Evolutionary conservation across 2,113 vertebrate species (phyloP).

Genomic region (Chaetodon trifascialis): DNA sequence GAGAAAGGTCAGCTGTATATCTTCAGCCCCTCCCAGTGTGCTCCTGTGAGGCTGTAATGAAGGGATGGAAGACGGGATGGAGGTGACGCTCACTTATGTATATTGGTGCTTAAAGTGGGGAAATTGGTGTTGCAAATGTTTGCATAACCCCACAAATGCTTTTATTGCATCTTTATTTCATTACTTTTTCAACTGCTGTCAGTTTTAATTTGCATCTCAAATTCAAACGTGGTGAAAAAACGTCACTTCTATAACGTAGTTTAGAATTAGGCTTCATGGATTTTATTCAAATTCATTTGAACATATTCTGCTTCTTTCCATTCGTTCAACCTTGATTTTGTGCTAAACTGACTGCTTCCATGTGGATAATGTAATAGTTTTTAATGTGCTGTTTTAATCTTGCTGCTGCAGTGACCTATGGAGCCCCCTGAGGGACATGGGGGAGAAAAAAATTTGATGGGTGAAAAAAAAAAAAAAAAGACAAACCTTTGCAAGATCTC

Average conservation of each 20-base stretch:
- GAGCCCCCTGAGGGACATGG: too few species aligned
- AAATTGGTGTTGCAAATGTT: background rate
- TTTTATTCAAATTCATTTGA: background rate
- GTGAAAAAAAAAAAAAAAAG: too few species aligned
- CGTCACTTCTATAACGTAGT: background rate
- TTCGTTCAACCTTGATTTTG: background rate
- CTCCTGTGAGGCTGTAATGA: conserved; percentile 18
- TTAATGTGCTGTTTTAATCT: background rate
- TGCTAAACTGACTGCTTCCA: background rate
- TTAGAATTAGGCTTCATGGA: background rate
- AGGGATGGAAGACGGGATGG: background rate
- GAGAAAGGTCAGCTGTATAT: conserved; percentile 19
- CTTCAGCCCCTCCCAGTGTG: background rate
- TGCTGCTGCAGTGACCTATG: background rate
- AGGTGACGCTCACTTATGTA: background rate
- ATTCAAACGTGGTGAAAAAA: background rate
- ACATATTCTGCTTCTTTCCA: background rate
- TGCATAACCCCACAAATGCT: background rate
- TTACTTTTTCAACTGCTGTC: background rate
- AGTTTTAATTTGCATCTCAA: background rate
- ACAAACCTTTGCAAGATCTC: too few species aligned
- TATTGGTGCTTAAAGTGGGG: background rate
- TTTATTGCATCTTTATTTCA: background rate
- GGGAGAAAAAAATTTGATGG: too few species aligned
- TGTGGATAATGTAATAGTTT: background rate